A percentile compares a stretch with the other conserved stretches of the same genome.
Conservation (phyloP, 2,797 vertebrate genomes). For the Balearica regulorum region DNA sequence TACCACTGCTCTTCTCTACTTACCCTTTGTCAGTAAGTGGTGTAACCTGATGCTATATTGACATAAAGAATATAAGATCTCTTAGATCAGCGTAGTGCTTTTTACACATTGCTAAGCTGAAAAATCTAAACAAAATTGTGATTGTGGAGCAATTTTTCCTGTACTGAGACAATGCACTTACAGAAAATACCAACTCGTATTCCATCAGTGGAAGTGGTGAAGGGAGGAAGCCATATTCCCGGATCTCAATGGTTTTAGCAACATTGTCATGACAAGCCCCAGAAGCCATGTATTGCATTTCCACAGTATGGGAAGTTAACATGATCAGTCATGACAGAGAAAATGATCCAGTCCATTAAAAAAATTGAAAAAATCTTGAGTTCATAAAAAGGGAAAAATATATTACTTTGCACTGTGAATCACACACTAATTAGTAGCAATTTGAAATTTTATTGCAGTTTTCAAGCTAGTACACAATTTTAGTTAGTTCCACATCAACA, state of each 20-base stretch:
- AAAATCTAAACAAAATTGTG: background rate
- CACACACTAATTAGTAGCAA: background rate
- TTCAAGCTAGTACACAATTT: background rate
- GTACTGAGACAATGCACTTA: background rate
- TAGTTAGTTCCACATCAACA: constrained; percentile 17
- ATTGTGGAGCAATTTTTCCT: background rate
- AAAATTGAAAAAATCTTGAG: background rate
- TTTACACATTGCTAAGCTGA: constrained; percentile 5
- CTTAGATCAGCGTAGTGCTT: constrained; percentile 45
- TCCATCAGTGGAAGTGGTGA: background rate
- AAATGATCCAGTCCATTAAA: background rate
- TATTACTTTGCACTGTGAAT: background rate
- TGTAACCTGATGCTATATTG: constrained; percentile 34
- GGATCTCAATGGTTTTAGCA: background rate
- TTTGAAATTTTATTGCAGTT: constrained; percentile 8
- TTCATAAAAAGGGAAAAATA: background rate
- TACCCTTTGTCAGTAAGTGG: constrained; percentile 33
- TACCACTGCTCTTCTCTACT: constrained; percentile 37
- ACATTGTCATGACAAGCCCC: background rate
- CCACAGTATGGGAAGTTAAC: background rate
- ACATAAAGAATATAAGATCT: constrained; percentile 48
- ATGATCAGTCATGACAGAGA: background rate
- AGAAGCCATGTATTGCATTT: background rate
- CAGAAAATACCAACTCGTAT: background rate
- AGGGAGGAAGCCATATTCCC: background rate